These are phyloP conservation scores for Escarpia spicata DNA, from an alignment of 2,888 invertebrate genomes.

Conservation along the genomic window DNA sequence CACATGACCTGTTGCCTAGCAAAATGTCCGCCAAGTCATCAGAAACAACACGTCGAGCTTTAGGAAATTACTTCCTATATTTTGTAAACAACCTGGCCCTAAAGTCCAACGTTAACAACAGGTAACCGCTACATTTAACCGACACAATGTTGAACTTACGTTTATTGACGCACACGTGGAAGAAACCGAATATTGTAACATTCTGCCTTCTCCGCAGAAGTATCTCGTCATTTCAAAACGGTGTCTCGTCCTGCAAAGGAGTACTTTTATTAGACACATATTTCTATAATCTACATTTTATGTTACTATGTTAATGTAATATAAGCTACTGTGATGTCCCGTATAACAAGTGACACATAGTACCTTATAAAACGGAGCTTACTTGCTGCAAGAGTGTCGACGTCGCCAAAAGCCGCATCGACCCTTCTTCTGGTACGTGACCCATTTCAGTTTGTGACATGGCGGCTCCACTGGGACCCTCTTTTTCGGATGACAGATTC, in stretches of 20 bases:
- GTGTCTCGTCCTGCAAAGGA: conserved; percentile 4
- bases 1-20: too few species aligned
- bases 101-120: too few species aligned
- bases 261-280: too few species aligned
- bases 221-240: neutral
- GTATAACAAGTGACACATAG: too few species aligned
- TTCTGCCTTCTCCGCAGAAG: neutral
- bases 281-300: too few species aligned
- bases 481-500: neutral
- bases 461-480: neutral
- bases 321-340: too few species aligned
- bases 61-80: too few species aligned
- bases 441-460: neutral
- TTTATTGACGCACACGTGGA: neutral
- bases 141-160: neutral
- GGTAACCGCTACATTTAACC: neutral
- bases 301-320: too few species aligned
- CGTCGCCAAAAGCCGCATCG: neutral
- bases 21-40: too few species aligned
- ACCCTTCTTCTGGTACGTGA: conserved; percentile 18
- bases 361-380: neutral
- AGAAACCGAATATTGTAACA: neutral
- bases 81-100: too few species aligned
- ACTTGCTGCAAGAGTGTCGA: conserved; percentile 14
- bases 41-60: too few species aligned